A percentile compares a stretch with the other conserved stretches of the same genome.
Conservation (phyloP, 2,113 vertebrate species). For the Tapirus terrestris region DNA sequence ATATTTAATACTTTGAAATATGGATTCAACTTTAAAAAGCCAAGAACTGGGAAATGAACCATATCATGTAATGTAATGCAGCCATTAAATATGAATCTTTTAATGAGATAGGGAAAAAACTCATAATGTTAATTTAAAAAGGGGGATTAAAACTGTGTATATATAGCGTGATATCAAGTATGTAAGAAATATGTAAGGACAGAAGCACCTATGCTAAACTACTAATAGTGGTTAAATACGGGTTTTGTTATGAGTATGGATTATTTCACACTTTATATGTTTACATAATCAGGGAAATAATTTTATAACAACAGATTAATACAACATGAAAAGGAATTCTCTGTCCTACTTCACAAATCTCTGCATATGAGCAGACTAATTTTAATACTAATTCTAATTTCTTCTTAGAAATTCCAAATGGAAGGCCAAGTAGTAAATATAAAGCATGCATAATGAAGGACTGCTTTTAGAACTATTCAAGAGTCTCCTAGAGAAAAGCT, state of each 20-base stretch:
- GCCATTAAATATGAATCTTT: constrained; percentile 5
- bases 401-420: not conserved
- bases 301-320: not conserved
- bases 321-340: not conserved
- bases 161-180: not conserved
- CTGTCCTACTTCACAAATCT: not conserved
- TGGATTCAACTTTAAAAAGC: not conserved
- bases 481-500: not conserved
- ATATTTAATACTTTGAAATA: constrained; percentile 22
- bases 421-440: not conserved
- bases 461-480: not conserved
- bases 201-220: not conserved
- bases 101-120: not conserved
- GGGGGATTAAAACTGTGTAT: not conserved
- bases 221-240: not conserved
- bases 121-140: not conserved
- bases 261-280: not conserved
- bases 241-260: not conserved
- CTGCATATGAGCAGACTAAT: not conserved
- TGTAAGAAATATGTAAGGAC: not conserved
- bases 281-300: not conserved
- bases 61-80: not conserved
- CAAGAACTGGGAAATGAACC: not conserved
- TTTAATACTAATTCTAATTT: not conserved
- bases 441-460: not conserved